Evolutionary conservation across 2,113 vertebrate species (phyloP).

Genomic region (Delphinus delphis): DNA sequence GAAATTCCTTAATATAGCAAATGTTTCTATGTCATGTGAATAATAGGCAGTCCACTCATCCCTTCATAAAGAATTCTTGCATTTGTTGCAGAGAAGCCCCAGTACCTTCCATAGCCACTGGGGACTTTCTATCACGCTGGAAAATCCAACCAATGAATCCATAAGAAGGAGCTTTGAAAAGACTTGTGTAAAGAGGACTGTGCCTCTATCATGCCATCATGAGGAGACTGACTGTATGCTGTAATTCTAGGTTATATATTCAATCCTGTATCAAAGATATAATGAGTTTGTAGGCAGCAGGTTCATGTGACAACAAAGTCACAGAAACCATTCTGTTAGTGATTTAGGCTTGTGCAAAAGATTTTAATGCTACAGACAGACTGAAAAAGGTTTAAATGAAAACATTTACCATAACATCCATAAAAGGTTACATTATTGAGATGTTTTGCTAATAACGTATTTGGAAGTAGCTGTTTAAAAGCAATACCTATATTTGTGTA

Average conservation of each 20-base stretch:
- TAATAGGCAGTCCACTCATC: fast-evolving
- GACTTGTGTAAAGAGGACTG: neutral
- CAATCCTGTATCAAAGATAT: neutral
- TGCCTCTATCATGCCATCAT: neutral
- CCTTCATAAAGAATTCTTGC: neutral
- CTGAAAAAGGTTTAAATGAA: neutral
- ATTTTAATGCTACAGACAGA: neutral
- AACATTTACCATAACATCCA: neutral
- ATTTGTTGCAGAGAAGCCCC: neutral
- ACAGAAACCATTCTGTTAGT: neutral
- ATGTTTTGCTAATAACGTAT: neutral
- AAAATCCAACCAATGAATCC: neutral
- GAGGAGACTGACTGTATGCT: neutral
- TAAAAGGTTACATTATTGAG: neutral
- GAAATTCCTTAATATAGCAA: neutral
- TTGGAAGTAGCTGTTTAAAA: constrained; percentile 18
- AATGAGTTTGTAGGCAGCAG: neutral
- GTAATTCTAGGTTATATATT: neutral
- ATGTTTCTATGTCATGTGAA: neutral
- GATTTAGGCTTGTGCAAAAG: neutral
- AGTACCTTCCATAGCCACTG: neutral
- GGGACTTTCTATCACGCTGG: neutral
- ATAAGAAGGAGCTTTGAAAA: neutral
- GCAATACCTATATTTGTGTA: neutral
- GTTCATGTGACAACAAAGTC: neutral